These are phyloP conservation scores for Danio tinwini DNA, from an alignment of 2,797 vertebrate species.

Conservation along the genomic window DNA sequence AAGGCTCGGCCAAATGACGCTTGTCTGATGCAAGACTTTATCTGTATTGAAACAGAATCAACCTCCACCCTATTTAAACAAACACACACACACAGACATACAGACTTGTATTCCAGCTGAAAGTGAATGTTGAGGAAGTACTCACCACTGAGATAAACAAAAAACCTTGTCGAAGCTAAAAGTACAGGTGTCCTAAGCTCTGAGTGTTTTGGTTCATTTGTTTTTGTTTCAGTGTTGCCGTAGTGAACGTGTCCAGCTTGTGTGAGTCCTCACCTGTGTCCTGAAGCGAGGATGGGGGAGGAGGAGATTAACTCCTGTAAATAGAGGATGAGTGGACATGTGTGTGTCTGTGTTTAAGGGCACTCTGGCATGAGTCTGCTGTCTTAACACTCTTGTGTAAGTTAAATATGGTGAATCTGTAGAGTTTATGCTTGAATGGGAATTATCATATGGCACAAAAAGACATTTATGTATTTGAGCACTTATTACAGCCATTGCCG, in stretches of 20 bases:
- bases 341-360: constrained; percentile 7
- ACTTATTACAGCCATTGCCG: not conserved
- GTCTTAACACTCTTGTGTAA: not conserved
- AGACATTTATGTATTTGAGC: not conserved
- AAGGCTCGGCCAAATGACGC: constrained; percentile 63
- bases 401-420: not conserved
- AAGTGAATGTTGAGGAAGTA: constrained; percentile 20
- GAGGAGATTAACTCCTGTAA: constrained; percentile 31
- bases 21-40: constrained; percentile 80
- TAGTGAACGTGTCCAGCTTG: constrained; percentile 20
- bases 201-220: not conserved
- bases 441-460: not conserved
- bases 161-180: not conserved
- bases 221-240: constrained; percentile 24
- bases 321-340: constrained; percentile 2
- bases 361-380: not conserved
- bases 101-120: constrained; percentile 65
- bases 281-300: not conserved
- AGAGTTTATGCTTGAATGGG: not conserved
- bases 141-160: constrained; percentile 30
- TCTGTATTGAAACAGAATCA: constrained; percentile 70
- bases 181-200: not conserved
- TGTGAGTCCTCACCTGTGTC: constrained; percentile 18
- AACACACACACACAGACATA: constrained; percentile 22
- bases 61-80: constrained; percentile 45